These are phyloP conservation scores for Eulemur macaco DNA, from an alignment of 2,113 vertebrate species.

Conservation along the genomic window DNA sequence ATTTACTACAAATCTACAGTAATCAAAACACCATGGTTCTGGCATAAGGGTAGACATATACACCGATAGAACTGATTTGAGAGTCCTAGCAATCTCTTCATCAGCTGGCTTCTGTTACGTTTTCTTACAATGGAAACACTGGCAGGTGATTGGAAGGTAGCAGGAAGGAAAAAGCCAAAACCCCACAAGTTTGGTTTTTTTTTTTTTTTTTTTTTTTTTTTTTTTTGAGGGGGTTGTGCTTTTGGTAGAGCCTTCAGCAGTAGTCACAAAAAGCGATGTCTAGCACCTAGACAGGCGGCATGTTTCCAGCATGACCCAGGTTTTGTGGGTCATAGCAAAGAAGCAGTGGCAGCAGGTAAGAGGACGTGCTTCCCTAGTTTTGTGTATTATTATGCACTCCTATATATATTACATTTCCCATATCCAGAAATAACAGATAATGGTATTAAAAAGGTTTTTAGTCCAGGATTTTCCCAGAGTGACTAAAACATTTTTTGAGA, in stretches of 20 bases:
- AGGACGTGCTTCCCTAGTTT: neutral
- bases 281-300: accelerated
- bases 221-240: neutral
- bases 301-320: neutral
- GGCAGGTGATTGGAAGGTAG: neutral
- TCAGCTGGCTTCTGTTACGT: neutral
- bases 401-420: neutral
- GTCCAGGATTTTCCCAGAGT: neutral
- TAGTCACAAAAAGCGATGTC: too few relatives aligned
- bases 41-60: neutral
- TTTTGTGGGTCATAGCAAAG: neutral
- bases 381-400: neutral
- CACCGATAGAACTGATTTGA: neutral
- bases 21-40: too few relatives aligned
- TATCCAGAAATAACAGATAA: neutral
- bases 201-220: neutral
- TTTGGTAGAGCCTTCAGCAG: neutral
- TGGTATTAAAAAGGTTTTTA: neutral
- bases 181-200: too few relatives aligned
- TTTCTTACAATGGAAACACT: neutral
- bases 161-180: neutral
- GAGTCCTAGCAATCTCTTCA: neutral
- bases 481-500: neutral
- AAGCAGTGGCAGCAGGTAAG: too few relatives aligned
- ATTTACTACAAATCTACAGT: neutral